phyloP scores from a whole-genome alignment of 2,113 vertebrate species.

The Puffinus mauretanicus region DNA sequence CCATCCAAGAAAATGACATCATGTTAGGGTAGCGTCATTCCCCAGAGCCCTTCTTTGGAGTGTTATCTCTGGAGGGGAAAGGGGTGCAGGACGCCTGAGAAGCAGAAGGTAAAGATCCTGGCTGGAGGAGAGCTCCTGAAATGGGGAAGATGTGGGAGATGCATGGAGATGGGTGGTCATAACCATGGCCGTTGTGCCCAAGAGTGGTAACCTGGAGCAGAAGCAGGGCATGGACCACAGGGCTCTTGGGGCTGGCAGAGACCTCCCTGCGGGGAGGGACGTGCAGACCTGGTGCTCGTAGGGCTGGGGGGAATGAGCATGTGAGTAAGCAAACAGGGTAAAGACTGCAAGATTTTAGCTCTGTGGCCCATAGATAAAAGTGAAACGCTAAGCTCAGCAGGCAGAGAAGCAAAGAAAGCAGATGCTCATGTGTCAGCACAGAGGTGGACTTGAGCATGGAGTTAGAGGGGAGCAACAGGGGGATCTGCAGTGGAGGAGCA shows the following conservation, averaged over 20 bases:
- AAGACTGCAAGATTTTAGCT: background rate
- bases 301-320: background rate
- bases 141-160: background rate
- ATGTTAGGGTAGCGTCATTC: fast-evolving
- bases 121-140: background rate
- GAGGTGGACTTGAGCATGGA: background rate
- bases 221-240: background rate
- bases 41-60: too few relatives aligned
- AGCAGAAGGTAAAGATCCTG: background rate
- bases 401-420: background rate
- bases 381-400: background rate
- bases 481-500: background rate
- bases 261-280: background rate
- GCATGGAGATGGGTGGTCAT: background rate
- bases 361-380: background rate
- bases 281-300: background rate
- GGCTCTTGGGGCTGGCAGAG: background rate
- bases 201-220: background rate
- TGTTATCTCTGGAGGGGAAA: background rate
- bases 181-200: background rate
- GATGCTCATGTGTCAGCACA: background rate
- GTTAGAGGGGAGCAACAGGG: background rate
- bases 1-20: background rate
- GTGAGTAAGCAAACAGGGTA: background rate
- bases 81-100: background rate